Evolutionary conservation across 2,888 invertebrate genomes (phyloP).

Genomic region (Portevinia maculata): DNA sequence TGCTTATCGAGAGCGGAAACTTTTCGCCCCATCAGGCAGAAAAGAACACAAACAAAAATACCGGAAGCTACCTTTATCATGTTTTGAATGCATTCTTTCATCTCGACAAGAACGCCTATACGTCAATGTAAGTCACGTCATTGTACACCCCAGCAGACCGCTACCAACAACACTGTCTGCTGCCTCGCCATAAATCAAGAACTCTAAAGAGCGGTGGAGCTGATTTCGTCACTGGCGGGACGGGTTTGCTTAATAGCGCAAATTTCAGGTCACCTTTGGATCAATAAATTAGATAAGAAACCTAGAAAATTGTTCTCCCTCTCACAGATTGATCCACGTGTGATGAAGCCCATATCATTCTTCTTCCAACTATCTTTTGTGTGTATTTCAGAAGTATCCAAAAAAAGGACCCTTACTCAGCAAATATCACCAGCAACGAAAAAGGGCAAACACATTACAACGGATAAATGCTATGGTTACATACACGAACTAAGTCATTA

Average conservation of each 20-base stretch:
- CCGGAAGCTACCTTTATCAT: constrained; percentile 59
- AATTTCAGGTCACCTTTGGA: constrained; percentile 73
- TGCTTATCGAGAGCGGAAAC: constrained; percentile 1
- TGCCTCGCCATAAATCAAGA: constrained; percentile 65
- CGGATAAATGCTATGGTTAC: constrained; percentile 67
- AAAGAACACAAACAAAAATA: constrained; percentile 32
- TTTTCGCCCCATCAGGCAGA: neutral
- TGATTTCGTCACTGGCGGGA: constrained; percentile 47
- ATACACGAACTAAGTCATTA: constrained; percentile 71
- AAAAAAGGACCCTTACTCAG: constrained; percentile 55
- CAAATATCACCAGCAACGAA: constrained; percentile 52
- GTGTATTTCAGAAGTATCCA: constrained; percentile 2
- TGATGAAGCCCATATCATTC: constrained; percentile 54
- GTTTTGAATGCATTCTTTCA: constrained; percentile 29
- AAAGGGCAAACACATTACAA: constrained; percentile 65
- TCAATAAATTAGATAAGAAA: constrained; percentile 74
- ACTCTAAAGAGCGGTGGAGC: constrained; percentile 15
- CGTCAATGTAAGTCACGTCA: constrained; percentile 28
- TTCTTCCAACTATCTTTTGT: constrained; percentile 38
- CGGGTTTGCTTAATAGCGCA: constrained; percentile 60
- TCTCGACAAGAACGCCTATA: neutral
- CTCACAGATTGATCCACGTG: constrained; percentile 60
- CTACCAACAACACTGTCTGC: constrained; percentile 11
- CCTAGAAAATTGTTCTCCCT: constrained; percentile 61
- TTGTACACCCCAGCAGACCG: constrained; percentile 20